These are phyloP conservation scores for Sternarchorhynchus goeldii DNA, from an alignment of 2,797 vertebrate species.

Conservation along the genomic window DNA sequence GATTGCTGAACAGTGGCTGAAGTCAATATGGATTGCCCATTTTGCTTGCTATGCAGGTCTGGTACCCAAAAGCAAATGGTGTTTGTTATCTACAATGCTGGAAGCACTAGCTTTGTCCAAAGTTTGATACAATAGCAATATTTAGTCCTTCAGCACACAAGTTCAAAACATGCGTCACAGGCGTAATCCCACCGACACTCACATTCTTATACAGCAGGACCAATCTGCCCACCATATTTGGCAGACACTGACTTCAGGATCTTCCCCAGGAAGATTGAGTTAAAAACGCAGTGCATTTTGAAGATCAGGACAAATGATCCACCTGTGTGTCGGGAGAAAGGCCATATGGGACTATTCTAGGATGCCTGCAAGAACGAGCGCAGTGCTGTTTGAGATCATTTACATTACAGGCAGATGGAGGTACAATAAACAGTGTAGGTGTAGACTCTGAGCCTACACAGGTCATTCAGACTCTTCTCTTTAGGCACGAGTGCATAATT, in stretches of 20 bases:
- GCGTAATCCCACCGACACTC: neutral
- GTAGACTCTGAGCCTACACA: conserved; percentile 14
- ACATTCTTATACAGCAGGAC: neutral
- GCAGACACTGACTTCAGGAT: neutral
- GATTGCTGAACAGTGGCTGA: no score
- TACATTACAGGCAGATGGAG: neutral
- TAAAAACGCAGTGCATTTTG: neutral
- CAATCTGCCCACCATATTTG: neutral
- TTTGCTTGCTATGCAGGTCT: neutral
- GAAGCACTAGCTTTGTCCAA: no score
- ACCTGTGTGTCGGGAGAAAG: neutral
- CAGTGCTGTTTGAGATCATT: neutral
- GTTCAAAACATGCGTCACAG: neutral
- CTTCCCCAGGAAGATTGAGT: neutral
- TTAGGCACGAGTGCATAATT: neutral
- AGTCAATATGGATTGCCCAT: neutral
- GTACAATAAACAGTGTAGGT: conserved; percentile 21
- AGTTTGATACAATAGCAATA: no score
- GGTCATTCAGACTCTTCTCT: neutral
- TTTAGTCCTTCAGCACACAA: neutral
- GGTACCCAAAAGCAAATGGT: neutral
- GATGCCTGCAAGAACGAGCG: neutral
- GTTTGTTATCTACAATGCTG: neutral
- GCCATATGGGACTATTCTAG: conserved; percentile 7
- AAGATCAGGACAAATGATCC: neutral